phyloP scores from a whole-genome alignment of 2,888 invertebrate genomes.

The Galerucella calmariensis region DNA sequence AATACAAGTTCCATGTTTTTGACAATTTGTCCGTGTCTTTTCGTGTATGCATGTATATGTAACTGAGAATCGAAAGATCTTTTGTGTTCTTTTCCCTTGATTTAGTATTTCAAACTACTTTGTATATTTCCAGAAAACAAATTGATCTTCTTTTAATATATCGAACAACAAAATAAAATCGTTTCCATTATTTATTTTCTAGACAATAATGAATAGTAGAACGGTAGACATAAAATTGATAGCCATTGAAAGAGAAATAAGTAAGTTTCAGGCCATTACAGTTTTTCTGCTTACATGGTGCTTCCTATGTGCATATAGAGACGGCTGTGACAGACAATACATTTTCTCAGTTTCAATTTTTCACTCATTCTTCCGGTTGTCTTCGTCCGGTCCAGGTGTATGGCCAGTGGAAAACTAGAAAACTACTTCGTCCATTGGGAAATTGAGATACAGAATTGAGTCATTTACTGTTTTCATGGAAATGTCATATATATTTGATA shows the following conservation, averaged over 20 bases:
- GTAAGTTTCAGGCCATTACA: constrained; percentile 23
- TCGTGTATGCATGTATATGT: too few relatives aligned
- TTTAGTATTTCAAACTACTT: neutral
- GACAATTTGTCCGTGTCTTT: too few relatives aligned
- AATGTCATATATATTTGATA: neutral
- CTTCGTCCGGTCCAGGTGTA: constrained; percentile 49
- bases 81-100: too few relatives aligned
- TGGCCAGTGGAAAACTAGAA: constrained; percentile 49
- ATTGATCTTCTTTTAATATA: neutral
- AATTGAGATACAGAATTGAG: constrained; percentile 50
- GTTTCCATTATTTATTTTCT: constrained; percentile 13
- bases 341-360: constrained; percentile 37
- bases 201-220: constrained; percentile 20
- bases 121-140: neutral
- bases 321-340: constrained; percentile 30
- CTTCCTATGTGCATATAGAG: constrained; percentile 20
- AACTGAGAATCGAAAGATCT: too few relatives aligned
- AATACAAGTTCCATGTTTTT: too few relatives aligned
- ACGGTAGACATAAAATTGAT: constrained; percentile 21
- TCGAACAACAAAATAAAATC: neutral
- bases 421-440: constrained; percentile 50
- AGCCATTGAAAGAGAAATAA: constrained; percentile 20
- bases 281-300: constrained; percentile 28
- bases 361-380: constrained; percentile 39
- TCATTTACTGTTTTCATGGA: constrained; percentile 43